Base-by-base conservation (phyloP, 2,113 vertebrate genomes). In the Chloropsis hardwickii region DNA sequence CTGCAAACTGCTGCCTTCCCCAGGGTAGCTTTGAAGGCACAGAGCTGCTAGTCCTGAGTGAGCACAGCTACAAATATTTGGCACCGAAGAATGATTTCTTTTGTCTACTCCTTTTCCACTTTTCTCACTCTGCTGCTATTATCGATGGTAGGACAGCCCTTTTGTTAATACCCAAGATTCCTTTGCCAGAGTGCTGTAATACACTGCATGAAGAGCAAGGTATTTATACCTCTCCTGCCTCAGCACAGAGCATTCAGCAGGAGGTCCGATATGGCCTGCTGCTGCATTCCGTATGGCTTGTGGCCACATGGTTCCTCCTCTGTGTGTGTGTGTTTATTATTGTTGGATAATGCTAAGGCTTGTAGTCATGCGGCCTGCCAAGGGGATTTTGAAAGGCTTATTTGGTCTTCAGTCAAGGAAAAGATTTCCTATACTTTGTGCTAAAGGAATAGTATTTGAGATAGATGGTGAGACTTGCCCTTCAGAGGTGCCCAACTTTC, bases 201-300 rank as follows among this genome's bases (percentile, higher is more conserved):
- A 53, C 42, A 48, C 58, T 44, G 54, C 48, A 14, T 42, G 78
- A 84, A 81, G 50, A 87, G 45, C 33, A 35, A 88, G 66, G 81
- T 92, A 88, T 95, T 97, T 94, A 64, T 87, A 56, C 42, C 67
- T 93, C 82, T 97, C 45, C 45, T 76, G 74, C 62, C 81, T 90
- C 76, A 47, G 77, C 25, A 80, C 22, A 80, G 72, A 90, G 47
- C 18, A 1, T 86, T 18, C 37, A 23, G 71, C 85, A 65, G 96
- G 96, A 96, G 88, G 67, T 90, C 82, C 0, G 19, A 48, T 45
- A 23, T 0, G 37, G 71, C 47, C 92, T 72, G 12, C 74, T 90
- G 92, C 74, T 95, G 86, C 82, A 88, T 77, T 96, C 89, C 54
- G 22, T 50, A 37, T 2, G 62, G 85, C 62, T 92, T 62, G 71